phyloP scores from a whole-genome alignment of 2,113 vertebrate species.

The Nicator chloris region DNA sequence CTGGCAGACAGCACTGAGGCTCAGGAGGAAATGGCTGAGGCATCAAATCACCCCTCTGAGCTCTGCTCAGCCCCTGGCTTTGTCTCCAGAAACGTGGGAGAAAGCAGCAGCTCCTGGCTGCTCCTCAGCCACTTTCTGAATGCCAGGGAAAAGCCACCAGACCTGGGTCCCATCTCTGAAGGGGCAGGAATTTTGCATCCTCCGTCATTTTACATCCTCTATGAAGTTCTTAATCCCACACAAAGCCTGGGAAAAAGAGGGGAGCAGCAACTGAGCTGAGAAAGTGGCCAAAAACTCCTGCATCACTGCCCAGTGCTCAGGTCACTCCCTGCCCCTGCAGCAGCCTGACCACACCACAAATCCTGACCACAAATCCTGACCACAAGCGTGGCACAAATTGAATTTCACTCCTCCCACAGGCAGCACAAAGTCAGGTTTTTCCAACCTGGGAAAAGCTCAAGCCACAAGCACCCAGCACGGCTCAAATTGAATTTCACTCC shows the following conservation, averaged over 20 bases:
- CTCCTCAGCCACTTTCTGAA: background rate
- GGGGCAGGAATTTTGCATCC: background rate
- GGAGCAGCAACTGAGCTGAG: background rate
- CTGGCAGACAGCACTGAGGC: background rate
- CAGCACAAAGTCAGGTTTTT: background rate
- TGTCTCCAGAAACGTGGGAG: background rate
- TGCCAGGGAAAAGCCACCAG: background rate
- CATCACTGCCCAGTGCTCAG: background rate
- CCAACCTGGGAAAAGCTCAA: background rate
- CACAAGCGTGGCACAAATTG: too few relatives aligned
- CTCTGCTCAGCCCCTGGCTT: background rate
- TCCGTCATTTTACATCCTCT: too few relatives aligned
- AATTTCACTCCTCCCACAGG: background rate
- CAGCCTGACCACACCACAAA: background rate
- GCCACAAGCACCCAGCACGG: background rate
- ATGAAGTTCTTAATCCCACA: background rate
- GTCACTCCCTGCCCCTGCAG: background rate
- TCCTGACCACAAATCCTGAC: background rate
- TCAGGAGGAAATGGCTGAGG: constrained; percentile 49
- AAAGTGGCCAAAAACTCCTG: background rate
- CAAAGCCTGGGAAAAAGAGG: background rate
- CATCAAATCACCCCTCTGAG: constrained; percentile 5
- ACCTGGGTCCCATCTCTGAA: background rate
- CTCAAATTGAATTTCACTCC: background rate
- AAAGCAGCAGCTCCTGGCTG: background rate